Percentiles rank a stretch among this genome's conserved stretches.
Conservation (phyloP, 2,888 invertebrate species). For the Nyleta sp. region DNA sequence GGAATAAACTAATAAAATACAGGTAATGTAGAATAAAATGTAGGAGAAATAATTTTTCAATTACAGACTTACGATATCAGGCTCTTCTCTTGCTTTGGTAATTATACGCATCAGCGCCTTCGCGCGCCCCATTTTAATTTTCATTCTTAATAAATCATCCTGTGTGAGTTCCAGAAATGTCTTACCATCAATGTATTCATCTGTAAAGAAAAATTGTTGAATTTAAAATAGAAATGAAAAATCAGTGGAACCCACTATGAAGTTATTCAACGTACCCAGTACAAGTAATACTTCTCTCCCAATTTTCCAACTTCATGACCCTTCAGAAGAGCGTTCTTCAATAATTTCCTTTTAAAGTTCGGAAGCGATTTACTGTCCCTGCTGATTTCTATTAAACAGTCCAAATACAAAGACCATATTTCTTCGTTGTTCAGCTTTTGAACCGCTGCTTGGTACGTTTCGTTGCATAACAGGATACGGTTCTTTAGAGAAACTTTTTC, state of each 20-base stretch:
- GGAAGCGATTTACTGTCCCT: slow-evolving; percentile 82
- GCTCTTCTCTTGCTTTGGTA: too few relatives aligned
- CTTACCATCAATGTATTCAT: too few relatives aligned
- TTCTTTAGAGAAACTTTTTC: slow-evolving; percentile 78
- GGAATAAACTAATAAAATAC: too few relatives aligned
- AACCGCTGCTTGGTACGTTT: slow-evolving; percentile 83
- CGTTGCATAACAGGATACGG: slow-evolving; percentile 82
- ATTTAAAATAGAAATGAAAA: slow-evolving; percentile 9
- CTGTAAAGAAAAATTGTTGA: too few relatives aligned
- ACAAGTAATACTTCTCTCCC: slow-evolving; percentile 83
- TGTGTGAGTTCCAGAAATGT: too few relatives aligned
- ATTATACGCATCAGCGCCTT: too few relatives aligned
- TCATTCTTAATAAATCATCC: too few relatives aligned
- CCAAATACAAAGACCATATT: slow-evolving; percentile 85
- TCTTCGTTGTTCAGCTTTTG: slow-evolving; percentile 82
- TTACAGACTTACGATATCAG: too few relatives aligned
- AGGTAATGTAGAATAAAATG: too few relatives aligned
- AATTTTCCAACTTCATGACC: slow-evolving; percentile 83
- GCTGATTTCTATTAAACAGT: slow-evolving; percentile 84
- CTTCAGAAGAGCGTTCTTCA: slow-evolving; percentile 83
- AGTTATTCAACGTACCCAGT: slow-evolving; percentile 77
- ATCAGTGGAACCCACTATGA: slow-evolving; percentile 12
- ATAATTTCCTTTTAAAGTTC: slow-evolving; percentile 83
- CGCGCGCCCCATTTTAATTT: too few relatives aligned
- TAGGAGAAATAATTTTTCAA: too few relatives aligned